phyloP scores from a whole-genome alignment of 2,888 invertebrate species.

The Dryobotodes eremita region DNA sequence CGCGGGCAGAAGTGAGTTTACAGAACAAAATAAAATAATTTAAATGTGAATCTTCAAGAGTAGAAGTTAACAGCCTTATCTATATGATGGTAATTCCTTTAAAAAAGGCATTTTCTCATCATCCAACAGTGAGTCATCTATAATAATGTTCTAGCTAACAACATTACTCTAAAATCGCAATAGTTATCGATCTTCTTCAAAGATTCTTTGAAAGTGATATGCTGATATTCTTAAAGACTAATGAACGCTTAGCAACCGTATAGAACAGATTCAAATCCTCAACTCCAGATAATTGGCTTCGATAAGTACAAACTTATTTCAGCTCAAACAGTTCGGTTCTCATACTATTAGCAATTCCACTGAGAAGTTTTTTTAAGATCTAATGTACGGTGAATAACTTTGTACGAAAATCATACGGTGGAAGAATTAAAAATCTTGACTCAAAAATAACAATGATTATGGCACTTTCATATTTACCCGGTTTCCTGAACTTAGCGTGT shows the following conservation, averaged over 20 bases:
- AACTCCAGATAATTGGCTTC: constrained; percentile 46
- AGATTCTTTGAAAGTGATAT: constrained; percentile 20
- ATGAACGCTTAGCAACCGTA: constrained; percentile 26
- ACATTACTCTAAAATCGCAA: not conserved
- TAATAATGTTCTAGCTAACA: not conserved
- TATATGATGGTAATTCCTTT: too few species aligned
- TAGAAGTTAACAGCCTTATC: not conserved
- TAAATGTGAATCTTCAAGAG: not conserved
- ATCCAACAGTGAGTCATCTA: not conserved
- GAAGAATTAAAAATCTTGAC: constrained; percentile 15
- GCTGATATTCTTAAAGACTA: constrained; percentile 8
- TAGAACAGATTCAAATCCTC: constrained; percentile 36
- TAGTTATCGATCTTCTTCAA: constrained; percentile 25
- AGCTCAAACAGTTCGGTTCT: constrained; percentile 36
- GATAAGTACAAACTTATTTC: constrained; percentile 45
- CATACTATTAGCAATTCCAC: constrained; percentile 22
- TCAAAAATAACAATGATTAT: constrained; percentile 5
- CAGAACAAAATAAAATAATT: not conserved
- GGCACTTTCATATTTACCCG: not conserved
- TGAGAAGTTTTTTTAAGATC: constrained; percentile 10
- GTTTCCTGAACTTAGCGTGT: not conserved
- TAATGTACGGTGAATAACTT: constrained; percentile 8
- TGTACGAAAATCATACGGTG: not conserved
- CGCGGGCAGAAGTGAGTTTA: too few species aligned
- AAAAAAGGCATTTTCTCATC: not conserved